Conservation (phyloP, 2,113 vertebrate species). For the Tretioscincus oriximinensis region DNA sequence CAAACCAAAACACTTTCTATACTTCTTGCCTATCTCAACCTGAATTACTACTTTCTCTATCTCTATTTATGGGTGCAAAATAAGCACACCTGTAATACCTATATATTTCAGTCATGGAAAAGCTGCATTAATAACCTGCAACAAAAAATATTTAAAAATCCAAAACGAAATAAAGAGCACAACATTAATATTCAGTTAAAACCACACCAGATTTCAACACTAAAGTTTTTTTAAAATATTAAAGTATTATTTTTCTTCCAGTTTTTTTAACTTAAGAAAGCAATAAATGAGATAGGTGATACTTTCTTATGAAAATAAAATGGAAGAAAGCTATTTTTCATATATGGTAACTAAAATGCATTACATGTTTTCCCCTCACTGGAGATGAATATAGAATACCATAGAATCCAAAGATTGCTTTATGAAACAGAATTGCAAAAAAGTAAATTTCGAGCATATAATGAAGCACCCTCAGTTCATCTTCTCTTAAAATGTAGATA, state of each 20-base stretch:
- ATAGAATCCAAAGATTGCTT: too few relatives aligned
- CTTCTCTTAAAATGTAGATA: neutral
- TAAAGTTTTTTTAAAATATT: neutral
- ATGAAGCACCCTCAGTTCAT: neutral
- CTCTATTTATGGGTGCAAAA: neutral
- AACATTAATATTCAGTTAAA: conserved; percentile 4
- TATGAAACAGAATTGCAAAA: conserved; percentile 1
- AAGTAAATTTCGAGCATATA: conserved; percentile 21
- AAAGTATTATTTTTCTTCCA: too few relatives aligned
- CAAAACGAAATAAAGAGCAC: neutral
- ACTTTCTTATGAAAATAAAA: too few relatives aligned
- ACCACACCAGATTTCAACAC: conserved; percentile 6
- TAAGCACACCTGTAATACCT: neutral
- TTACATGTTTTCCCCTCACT: neutral
- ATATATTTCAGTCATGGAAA: conserved; percentile 28
- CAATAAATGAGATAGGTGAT: neutral
- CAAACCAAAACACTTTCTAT: neutral
- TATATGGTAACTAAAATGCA: neutral
- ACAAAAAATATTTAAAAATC: neutral
- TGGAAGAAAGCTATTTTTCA: neutral
- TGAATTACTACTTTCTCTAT: neutral
- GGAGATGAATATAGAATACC: neutral
- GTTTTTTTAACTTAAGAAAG: neutral
- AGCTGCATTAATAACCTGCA: conserved; percentile 32
- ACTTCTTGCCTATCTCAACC: neutral